These are phyloP conservation scores for Connochaetes taurinus DNA, from an alignment of 2,113 vertebrate species.

Conservation along the genomic window DNA sequence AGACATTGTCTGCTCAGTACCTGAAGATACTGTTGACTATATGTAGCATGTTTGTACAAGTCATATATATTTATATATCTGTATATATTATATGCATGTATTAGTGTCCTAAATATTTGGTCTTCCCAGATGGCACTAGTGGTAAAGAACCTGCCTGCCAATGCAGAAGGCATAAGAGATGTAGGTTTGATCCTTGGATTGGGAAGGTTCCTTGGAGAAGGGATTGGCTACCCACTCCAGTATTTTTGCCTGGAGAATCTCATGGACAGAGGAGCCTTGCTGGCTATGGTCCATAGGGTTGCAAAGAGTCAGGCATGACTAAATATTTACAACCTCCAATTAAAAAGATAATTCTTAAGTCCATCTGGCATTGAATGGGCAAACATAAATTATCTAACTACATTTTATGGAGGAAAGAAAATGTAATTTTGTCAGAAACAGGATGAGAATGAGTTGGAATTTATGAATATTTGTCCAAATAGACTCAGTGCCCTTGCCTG, in stretches of 20 bases:
- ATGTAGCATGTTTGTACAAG: neutral
- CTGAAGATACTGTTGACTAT: neutral
- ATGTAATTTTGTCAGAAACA: neutral
- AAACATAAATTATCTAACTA: neutral
- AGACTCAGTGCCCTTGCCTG: neutral
- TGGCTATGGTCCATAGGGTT: neutral
- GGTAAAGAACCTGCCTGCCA: neutral
- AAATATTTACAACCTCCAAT: neutral
- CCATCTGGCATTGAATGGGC: neutral
- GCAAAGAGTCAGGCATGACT: neutral
- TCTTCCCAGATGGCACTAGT: neutral
- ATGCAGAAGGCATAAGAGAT: neutral
- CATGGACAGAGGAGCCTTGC: neutral
- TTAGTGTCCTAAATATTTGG: neutral
- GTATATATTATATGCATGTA: neutral
- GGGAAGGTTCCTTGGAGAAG: neutral
- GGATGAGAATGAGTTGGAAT: neutral
- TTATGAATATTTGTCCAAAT: neutral
- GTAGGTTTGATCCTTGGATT: neutral
- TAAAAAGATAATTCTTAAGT: neutral
- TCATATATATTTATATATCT: neutral
- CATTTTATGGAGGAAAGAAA: neutral
- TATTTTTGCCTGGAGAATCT: neutral
- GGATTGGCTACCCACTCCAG: neutral
- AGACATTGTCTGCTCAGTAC: neutral